Evolutionary conservation across 2,797 vertebrate genomes (phyloP).

Genomic region (Cyclura pinguis): DNA sequence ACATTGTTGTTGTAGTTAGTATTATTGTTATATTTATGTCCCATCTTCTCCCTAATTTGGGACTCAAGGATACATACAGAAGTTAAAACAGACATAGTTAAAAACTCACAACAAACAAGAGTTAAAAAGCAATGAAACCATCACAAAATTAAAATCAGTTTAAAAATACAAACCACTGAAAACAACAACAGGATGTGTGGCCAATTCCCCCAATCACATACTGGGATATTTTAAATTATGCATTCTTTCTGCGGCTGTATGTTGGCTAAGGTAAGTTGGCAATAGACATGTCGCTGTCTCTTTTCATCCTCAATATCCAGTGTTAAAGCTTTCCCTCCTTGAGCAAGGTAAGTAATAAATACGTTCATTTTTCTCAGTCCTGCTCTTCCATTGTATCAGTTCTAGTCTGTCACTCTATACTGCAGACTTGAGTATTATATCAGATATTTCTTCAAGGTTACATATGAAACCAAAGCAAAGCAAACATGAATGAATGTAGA

Average conservation of each 20-base stretch:
- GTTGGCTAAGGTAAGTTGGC: not conserved
- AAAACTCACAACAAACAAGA: no score
- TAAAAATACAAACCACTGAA: no score
- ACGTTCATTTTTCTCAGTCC: conserved; percentile 9
- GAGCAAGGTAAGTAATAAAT: not conserved
- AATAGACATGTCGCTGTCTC: not conserved
- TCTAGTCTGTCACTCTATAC: conserved; percentile 34
- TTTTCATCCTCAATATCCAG: conserved; percentile 12
- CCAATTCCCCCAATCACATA: not conserved
- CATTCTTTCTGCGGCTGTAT: not conserved
- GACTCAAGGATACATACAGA: no score
- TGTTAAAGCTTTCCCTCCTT: not conserved
- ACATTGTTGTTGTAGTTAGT: no score
- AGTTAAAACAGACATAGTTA: no score
- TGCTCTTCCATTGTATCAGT: conserved; percentile 57
- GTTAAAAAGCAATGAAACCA: no score
- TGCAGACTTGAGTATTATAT: conserved; percentile 59
- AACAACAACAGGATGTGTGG: not conserved
- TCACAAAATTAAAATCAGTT: no score
- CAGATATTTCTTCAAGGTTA: conserved; percentile 55
- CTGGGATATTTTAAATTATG: not conserved
- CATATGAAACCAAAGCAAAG: conserved; percentile 71
- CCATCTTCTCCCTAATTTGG: no score
- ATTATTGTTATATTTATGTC: no score
- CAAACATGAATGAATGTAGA: conserved; percentile 44